These are phyloP conservation scores for Palythoa heliodiscus DNA, from an alignment of 92 coral and sea anemone species.

Conservation along the genomic window DNA sequence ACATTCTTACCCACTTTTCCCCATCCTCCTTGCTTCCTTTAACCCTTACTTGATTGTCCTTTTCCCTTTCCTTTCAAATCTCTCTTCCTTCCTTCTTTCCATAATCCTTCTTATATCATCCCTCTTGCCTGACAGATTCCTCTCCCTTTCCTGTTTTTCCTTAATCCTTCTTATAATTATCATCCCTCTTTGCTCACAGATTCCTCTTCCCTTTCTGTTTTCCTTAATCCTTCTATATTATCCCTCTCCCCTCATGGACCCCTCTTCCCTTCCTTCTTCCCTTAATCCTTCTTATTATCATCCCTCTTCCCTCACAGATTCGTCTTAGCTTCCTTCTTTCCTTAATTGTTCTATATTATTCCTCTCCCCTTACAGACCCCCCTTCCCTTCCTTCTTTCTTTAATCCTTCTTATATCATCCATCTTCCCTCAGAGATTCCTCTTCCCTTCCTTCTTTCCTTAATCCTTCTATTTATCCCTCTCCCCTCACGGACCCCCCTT, in stretches of 20 bases:
- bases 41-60: too few relatives aligned
- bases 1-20: too few relatives aligned
- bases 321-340: too few relatives aligned
- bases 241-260: not conserved
- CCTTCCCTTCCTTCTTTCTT: not conserved
- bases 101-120: not conserved
- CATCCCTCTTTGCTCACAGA: not conserved
- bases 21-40: too few relatives aligned
- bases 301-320: not conserved
- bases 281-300: not conserved
- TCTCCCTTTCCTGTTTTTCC: not conserved
- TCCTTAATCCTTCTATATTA: too few relatives aligned
- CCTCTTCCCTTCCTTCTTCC: not conserved
- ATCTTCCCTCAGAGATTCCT: not conserved
- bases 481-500: too few relatives aligned
- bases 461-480: too few relatives aligned
- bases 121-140: too few relatives aligned
- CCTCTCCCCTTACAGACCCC: not conserved
- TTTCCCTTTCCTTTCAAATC: too few relatives aligned
- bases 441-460: conserved; percentile 31
- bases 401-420: too few relatives aligned
- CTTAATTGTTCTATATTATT: too few relatives aligned
- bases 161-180: not conserved
- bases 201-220: not conserved
- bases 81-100: not conserved